Evolutionary conservation across 1,140 invertebrate species (phyloP).

Genomic region (Heliconius nattereri): DNA sequence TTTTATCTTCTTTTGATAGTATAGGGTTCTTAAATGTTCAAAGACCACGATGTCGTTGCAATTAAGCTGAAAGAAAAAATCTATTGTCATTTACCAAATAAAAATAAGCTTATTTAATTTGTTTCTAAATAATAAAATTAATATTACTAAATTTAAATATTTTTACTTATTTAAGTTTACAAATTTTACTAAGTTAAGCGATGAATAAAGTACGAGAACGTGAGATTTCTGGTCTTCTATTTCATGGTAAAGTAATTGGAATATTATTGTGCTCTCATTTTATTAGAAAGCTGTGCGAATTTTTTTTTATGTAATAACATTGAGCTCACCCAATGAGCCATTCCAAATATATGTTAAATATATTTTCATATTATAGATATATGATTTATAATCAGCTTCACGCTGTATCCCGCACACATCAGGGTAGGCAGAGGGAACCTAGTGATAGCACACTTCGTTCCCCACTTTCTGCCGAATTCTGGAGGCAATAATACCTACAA

Average conservation of each 20-base stretch:
- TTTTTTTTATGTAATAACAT: too few relatives aligned
- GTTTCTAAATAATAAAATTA: too few relatives aligned
- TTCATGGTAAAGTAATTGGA: not conserved
- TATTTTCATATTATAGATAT: not conserved
- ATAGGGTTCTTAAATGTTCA: not conserved
- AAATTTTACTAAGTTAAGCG: not conserved
- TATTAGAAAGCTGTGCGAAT: not conserved
- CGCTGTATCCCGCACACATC: too few relatives aligned
- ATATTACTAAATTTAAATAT: not conserved
- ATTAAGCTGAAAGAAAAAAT: not conserved
- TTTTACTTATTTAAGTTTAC: not conserved
- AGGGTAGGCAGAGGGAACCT: too few relatives aligned
- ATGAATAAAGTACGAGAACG: not conserved
- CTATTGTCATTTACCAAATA: not conserved
- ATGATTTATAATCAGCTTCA: constrained; percentile 15
- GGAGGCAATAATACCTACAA: too few relatives aligned
- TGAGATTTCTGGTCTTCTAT: not conserved
- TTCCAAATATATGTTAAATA: not conserved
- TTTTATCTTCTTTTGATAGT: constrained; percentile 11
- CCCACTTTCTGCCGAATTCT: too few relatives aligned
- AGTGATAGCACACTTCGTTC: too few relatives aligned
- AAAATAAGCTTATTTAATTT: too few relatives aligned
- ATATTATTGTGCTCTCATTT: not conserved
- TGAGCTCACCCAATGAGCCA: too few relatives aligned
- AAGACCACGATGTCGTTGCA: not conserved